These are phyloP conservation scores for Morinoia aosen DNA, from an alignment of 2,888 invertebrate genomes.

Conservation along the genomic window DNA sequence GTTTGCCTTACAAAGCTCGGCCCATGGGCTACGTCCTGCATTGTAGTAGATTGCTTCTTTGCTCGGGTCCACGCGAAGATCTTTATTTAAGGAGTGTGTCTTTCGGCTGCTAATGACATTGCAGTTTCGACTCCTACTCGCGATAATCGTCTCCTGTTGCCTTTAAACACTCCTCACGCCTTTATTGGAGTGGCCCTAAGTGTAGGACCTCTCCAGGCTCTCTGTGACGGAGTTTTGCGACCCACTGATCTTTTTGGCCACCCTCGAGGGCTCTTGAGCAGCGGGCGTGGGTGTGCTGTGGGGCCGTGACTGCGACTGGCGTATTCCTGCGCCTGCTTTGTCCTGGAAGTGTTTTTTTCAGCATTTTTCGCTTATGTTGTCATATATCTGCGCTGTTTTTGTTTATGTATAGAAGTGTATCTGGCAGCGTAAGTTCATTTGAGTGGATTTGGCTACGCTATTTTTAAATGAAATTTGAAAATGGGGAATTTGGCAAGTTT, in stretches of 20 bases:
- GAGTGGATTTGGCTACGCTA: neutral
- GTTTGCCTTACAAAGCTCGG: neutral
- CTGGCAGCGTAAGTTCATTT: neutral
- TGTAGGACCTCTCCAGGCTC: neutral
- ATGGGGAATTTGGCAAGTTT: neutral
- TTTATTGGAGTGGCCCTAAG: neutral
- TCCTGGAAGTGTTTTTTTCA: neutral
- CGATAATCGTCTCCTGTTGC: conserved; percentile 14
- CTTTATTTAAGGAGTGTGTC: conserved; percentile 7
- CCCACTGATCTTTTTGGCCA: conserved; percentile 41
- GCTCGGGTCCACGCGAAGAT: neutral
- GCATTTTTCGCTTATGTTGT: neutral
- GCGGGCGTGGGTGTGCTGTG: neutral
- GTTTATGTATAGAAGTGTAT: neutral
- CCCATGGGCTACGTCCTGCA: neutral
- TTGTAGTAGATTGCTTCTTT: conserved; percentile 17
- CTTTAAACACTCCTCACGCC: conserved; percentile 12
- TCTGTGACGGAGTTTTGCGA: conserved; percentile 34
- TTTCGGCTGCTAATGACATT: neutral
- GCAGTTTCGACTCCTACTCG: conserved; percentile 48
- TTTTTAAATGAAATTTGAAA: neutral
- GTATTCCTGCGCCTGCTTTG: neutral
- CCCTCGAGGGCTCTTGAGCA: neutral
- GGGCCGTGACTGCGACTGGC: neutral
- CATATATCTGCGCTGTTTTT: no score